These are phyloP conservation scores for Phalanger gymnotis DNA, from an alignment of 2,797 vertebrate genomes.

Conservation along the genomic window DNA sequence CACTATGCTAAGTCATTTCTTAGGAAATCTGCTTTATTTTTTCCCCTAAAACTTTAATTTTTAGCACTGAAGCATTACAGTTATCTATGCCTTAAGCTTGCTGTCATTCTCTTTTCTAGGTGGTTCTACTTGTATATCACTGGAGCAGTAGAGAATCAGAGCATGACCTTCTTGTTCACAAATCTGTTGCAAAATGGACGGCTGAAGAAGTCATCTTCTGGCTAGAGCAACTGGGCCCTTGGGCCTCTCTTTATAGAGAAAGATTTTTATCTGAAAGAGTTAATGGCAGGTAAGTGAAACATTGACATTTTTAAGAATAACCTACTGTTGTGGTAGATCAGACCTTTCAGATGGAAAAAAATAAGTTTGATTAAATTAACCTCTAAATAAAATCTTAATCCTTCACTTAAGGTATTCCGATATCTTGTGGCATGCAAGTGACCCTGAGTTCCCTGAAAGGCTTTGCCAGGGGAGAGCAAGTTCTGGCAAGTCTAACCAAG, in stretches of 20 bases:
- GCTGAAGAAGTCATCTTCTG: slow-evolving; percentile 92
- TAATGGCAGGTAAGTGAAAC: slow-evolving; percentile 91
- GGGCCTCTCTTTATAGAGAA: slow-evolving; percentile 91
- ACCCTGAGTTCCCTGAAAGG: background rate
- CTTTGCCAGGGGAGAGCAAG: background rate
- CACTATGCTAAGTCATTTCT: background rate
- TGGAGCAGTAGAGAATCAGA: slow-evolving; percentile 92
- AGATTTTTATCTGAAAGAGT: slow-evolving; percentile 91
- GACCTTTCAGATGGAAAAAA: background rate
- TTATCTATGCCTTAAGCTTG: background rate
- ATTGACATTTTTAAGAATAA: background rate
- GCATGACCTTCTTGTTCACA: slow-evolving; percentile 91
- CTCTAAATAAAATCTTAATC: background rate
- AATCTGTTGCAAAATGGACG: slow-evolving; percentile 92
- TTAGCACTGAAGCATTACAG: background rate
- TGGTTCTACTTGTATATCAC: slow-evolving; percentile 93
- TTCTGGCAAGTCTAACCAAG: background rate
- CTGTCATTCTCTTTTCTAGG: slow-evolving; percentile 82
- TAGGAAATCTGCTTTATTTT: background rate
- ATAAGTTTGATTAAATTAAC: background rate
- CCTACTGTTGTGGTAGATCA: background rate
- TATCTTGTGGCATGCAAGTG: background rate
- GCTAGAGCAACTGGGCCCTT: slow-evolving; percentile 93
- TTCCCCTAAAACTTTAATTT: background rate
- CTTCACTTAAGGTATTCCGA: background rate